These are phyloP conservation scores for Symphodus melops DNA, from an alignment of 2,113 vertebrate genomes.

Conservation along the genomic window DNA sequence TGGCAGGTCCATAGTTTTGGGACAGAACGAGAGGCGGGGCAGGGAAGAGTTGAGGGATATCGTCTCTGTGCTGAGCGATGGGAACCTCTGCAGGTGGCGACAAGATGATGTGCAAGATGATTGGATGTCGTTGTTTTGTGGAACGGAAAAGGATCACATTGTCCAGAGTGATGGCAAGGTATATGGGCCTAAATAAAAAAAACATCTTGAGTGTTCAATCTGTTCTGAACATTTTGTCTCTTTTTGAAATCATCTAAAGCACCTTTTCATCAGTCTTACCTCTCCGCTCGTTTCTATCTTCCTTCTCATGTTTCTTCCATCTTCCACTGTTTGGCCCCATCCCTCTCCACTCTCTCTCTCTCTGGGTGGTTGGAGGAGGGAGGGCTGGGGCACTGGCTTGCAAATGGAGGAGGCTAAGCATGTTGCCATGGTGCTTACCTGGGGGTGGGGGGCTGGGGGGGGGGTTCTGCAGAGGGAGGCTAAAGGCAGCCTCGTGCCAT, in stretches of 20 bases:
- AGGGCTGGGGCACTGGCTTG: constrained; percentile 48
- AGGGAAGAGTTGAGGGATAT: constrained; percentile 25
- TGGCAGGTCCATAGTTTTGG: constrained; percentile 43
- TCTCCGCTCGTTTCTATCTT: too few relatives aligned
- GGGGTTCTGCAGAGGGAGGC: constrained; percentile 51
- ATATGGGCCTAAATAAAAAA: not conserved
- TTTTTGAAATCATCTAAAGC: too few relatives aligned
- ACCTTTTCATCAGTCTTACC: too few relatives aligned
- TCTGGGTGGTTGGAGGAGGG: constrained; percentile 41
- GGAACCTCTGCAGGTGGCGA: constrained; percentile 27
- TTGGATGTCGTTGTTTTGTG: constrained; percentile 35
- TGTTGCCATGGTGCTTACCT: constrained; percentile 80
- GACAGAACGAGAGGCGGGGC: constrained; percentile 27
- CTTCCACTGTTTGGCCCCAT: not conserved
- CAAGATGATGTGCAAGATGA: constrained; percentile 17
- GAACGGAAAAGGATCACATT: not conserved
- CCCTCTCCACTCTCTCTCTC: constrained; percentile 8
- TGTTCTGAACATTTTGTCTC: too few relatives aligned
- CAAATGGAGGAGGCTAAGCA: constrained; percentile 73
- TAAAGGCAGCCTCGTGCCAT: constrained; percentile 49
- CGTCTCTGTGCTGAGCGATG: constrained; percentile 30
- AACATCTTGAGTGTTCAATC: not conserved
- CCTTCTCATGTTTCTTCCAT: too few relatives aligned
- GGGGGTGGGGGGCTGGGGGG: constrained; percentile 57
- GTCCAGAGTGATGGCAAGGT: not conserved